These are phyloP conservation scores for Ctenodactylus gundi DNA, from an alignment of 2,113 vertebrate species.

Conservation along the genomic window DNA sequence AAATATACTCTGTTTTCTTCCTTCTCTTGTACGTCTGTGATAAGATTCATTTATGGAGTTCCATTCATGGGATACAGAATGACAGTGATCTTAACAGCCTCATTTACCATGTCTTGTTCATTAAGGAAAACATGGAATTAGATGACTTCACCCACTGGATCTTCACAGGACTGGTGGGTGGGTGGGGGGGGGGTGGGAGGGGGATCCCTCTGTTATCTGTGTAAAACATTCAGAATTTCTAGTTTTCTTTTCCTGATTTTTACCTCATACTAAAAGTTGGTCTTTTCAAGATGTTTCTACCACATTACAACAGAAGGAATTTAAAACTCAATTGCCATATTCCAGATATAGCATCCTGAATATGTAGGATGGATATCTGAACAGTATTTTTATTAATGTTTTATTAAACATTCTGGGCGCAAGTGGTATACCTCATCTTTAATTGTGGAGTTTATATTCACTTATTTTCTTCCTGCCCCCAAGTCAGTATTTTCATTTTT, in stretches of 20 bases:
- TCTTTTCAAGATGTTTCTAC: neutral
- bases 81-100: neutral
- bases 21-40: neutral
- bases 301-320: neutral
- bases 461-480: neutral
- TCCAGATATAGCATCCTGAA: neutral
- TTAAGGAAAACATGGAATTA: neutral
- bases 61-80: neutral
- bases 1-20: neutral
- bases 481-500: neutral
- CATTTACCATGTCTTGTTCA: neutral
- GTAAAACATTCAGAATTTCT: neutral
- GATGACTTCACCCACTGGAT: neutral
- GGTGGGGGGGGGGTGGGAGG: neutral
- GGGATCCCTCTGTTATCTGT: neutral
- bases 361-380: neutral
- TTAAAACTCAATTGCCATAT: neutral
- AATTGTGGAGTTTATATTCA: neutral
- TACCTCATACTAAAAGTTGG: neutral
- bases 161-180: neutral
- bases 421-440: neutral
- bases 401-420: neutral
- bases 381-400: neutral
- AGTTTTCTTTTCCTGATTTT: neutral
- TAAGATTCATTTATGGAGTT: neutral